Evolutionary conservation across 2,888 invertebrate genomes (phyloP).

Genomic region (Augochlorella aurata): DNA sequence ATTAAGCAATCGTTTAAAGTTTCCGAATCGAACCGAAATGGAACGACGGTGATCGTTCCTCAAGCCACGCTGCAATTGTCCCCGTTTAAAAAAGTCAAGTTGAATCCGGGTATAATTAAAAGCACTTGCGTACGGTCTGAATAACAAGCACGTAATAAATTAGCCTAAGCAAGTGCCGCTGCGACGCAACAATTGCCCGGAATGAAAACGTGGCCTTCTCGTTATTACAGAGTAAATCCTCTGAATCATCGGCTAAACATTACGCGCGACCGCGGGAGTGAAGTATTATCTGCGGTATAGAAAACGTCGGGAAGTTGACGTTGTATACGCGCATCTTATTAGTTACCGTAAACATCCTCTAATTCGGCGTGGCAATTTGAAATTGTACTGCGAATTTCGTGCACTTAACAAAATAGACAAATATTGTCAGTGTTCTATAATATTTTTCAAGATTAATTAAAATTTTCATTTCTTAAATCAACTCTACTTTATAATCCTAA

Average conservation of each 20-base stretch:
- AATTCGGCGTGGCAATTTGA: not conserved
- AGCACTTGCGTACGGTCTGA: not conserved
- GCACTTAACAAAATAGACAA: no score
- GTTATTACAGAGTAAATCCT: constrained; percentile 13
- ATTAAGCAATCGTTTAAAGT: not conserved
- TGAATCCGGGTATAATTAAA: constrained; percentile 10
- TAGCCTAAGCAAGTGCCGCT: constrained; percentile 4
- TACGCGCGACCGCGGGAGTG: not conserved
- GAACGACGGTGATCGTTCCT: not conserved
- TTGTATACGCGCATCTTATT: no score
- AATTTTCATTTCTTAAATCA: no score
- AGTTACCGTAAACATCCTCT: no score
- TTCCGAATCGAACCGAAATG: not conserved
- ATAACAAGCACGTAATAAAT: constrained; percentile 22
- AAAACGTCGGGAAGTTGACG: not conserved
- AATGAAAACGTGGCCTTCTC: constrained; percentile 26
- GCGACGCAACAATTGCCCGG: constrained; percentile 19
- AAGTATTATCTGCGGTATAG: not conserved
- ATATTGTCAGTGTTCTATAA: no score
- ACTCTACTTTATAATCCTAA: no score
- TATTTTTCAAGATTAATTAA: no score
- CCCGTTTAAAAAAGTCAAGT: not conserved
- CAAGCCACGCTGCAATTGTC: not conserved
- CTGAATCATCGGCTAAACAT: not conserved
- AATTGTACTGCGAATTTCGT: not conserved